phyloP scores from a whole-genome alignment of 2,797 vertebrate genomes.

The Spinibarbus caldwelli region DNA sequence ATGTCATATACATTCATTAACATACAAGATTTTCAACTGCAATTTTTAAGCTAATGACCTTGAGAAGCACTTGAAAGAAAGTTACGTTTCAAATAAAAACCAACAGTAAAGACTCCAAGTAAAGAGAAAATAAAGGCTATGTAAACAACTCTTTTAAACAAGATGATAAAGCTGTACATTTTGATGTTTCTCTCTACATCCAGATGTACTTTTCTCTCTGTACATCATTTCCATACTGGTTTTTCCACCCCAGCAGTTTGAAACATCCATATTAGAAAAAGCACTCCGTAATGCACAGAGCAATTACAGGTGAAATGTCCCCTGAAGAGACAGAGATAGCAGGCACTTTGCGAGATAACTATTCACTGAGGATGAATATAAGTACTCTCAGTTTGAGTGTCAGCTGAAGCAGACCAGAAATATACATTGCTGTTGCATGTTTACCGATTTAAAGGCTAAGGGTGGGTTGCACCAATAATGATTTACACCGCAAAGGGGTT shows the following conservation, averaged over 20 bases:
- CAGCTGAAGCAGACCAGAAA: not conserved
- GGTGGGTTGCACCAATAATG: not conserved
- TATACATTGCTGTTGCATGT: slow-evolving; percentile 1
- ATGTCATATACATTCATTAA: not conserved
- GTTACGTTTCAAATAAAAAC: not conserved
- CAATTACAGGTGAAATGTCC: slow-evolving; percentile 39
- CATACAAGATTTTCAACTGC: not conserved
- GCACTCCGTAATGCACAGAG: slow-evolving; percentile 3
- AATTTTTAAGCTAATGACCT: not conserved
- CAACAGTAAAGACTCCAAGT: not conserved
- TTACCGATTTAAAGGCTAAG: not conserved
- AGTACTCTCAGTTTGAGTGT: slow-evolving; percentile 19
- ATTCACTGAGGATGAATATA: slow-evolving; percentile 15
- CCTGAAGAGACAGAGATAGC: slow-evolving; percentile 36
- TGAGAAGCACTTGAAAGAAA: not conserved
- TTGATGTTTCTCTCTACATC: not conserved
- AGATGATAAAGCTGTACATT: slow-evolving; percentile 14
- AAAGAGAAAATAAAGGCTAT: not conserved
- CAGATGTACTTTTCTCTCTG: not conserved
- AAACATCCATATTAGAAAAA: slow-evolving; percentile 6
- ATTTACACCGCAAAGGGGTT: not conserved
- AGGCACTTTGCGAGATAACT: slow-evolving; percentile 18
- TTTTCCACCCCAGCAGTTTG: slow-evolving; percentile 23
- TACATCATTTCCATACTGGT: not conserved
- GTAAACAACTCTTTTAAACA: not conserved